Evolutionary conservation across 2,797 vertebrate genomes (phyloP).

Genomic region (Sebastes diploproa): DNA sequence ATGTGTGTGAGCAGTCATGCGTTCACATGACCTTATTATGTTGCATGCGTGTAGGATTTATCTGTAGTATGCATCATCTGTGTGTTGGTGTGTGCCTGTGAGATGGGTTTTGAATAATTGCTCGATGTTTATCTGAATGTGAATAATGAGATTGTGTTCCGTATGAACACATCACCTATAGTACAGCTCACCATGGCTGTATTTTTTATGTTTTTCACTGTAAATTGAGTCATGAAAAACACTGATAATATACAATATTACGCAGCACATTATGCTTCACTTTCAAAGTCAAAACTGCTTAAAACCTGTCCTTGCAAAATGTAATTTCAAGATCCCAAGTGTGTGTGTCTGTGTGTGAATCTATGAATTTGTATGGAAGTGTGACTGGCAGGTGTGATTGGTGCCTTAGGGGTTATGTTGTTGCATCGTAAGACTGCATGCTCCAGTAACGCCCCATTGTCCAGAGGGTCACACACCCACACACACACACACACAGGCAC

Average conservation of each 20-base stretch:
- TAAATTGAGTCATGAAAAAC: neutral
- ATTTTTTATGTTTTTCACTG: neutral
- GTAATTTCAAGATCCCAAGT: neutral
- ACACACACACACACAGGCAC: neutral
- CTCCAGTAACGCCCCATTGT: constrained; percentile 58
- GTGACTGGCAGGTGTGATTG: constrained; percentile 58
- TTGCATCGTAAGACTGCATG: constrained; percentile 42
- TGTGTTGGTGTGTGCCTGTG: constrained; percentile 1
- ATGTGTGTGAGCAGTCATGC: constrained; percentile 63
- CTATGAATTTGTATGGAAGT: neutral
- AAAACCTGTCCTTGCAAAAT: neutral
- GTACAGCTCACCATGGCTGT: neutral
- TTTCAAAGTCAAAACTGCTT: neutral
- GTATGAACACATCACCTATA: neutral
- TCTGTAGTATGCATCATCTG: constrained; percentile 42
- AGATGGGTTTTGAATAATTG: constrained; percentile 47
- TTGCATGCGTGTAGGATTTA: constrained; percentile 45
- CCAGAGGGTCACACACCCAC: constrained; percentile 21
- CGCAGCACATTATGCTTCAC: no score
- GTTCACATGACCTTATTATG: constrained; percentile 72
- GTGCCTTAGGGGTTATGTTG: constrained; percentile 46
- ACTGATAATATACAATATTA: neutral
- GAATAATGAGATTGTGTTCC: constrained; percentile 20
- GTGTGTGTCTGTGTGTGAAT: neutral
- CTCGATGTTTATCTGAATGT: constrained; percentile 20